A percentile compares a stretch with the other conserved stretches of the same genome.
Conservation (phyloP, 2,888 invertebrate genomes). For the Ophion ventricosus region DNA sequence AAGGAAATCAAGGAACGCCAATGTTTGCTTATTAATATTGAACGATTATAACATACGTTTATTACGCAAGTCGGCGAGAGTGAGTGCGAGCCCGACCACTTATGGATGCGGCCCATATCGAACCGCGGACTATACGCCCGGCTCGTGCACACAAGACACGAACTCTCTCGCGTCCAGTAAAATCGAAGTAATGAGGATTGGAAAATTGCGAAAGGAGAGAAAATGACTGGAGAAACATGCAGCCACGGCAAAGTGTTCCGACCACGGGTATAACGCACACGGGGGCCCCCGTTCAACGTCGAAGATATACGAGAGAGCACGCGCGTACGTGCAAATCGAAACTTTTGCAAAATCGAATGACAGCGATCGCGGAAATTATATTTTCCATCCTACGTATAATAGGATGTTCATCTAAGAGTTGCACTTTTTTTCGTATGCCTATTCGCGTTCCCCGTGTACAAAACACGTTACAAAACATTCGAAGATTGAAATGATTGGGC, state of each 20-base stretch:
- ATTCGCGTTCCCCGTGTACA: not conserved
- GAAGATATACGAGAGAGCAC: constrained; percentile 6
- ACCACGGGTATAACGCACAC: constrained; percentile 26
- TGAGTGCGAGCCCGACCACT: constrained; percentile 58
- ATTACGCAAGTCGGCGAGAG: constrained; percentile 44
- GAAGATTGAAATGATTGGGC: not conserved
- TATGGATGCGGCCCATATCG: constrained; percentile 65
- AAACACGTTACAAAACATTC: not conserved
- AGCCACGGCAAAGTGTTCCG: constrained; percentile 32
- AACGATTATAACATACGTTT: constrained; percentile 58
- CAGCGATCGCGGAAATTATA: constrained; percentile 64
- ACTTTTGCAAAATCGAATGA: constrained; percentile 52
- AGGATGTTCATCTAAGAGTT: constrained; percentile 41
- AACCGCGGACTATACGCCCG: constrained; percentile 36
- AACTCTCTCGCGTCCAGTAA: constrained; percentile 37
- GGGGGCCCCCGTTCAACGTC: constrained; percentile 14
- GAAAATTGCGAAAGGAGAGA: constrained; percentile 67
- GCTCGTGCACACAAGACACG: constrained; percentile 17
- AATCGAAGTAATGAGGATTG: constrained; percentile 56
- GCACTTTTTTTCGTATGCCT: constrained; percentile 19
- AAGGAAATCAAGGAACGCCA: constrained; percentile 52
- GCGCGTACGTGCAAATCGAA: constrained; percentile 30
- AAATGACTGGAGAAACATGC: constrained; percentile 58
- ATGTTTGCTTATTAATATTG: constrained; percentile 61
- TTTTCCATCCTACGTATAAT: constrained; percentile 44